Conservation (phyloP, 2,888 invertebrate genomes). For the Parascotia fuliginaria region DNA sequence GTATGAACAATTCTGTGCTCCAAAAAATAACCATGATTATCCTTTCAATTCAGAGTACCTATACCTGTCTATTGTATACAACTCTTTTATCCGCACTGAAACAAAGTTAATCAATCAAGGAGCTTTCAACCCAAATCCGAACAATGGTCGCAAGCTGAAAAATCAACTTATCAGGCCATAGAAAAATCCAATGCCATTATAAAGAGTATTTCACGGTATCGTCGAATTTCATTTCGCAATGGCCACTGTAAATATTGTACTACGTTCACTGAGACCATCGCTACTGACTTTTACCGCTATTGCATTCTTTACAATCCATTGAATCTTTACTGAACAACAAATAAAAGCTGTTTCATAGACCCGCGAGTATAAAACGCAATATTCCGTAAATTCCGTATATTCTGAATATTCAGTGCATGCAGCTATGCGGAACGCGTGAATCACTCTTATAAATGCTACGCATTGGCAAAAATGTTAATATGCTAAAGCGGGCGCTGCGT, state of each 20-base stretch:
- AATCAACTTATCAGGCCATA: slow-evolving; percentile 13
- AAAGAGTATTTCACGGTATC: slow-evolving; percentile 24
- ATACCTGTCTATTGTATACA: not conserved
- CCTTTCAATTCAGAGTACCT: not conserved
- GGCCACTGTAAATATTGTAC: slow-evolving; percentile 49
- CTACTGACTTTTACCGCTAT: slow-evolving; percentile 60
- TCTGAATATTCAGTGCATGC: slow-evolving; percentile 47
- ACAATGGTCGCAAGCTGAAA: slow-evolving; percentile 19
- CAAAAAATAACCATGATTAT: not conserved
- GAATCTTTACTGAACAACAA: slow-evolving; percentile 66
- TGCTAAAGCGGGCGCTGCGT: not conserved
- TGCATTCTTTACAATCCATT: slow-evolving; percentile 74
- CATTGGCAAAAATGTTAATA: slow-evolving; percentile 22
- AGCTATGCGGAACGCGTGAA: slow-evolving; percentile 39
- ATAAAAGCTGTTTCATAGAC: slow-evolving; percentile 59
- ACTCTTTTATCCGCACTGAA: not conserved
- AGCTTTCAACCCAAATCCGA: not conserved
- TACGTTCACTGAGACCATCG: slow-evolving; percentile 51
- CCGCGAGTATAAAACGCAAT: slow-evolving; percentile 57
- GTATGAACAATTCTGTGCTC: too few relatives aligned
- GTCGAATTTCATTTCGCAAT: slow-evolving; percentile 46
- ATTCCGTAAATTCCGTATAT: slow-evolving; percentile 49
- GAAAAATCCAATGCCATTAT: slow-evolving; percentile 22
- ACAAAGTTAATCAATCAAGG: slow-evolving; percentile 1
- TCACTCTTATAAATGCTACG: slow-evolving; percentile 26